phyloP scores from a whole-genome alignment of 2,888 invertebrate species.

The Eurytoma californica region DNA sequence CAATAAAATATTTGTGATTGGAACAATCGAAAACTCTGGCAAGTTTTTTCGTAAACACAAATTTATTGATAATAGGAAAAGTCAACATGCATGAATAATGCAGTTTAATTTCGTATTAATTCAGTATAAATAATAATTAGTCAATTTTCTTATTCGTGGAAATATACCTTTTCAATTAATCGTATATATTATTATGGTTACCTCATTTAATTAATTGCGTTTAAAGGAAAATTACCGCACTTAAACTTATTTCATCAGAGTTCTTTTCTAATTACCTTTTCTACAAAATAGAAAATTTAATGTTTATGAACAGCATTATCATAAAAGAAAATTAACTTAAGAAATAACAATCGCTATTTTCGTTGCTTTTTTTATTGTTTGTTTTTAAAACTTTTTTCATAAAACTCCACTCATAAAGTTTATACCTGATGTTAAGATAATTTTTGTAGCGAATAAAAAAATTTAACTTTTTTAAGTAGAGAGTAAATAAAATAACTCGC shows the following conservation, averaged over 20 bases:
- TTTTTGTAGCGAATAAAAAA: not conserved
- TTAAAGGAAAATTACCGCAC: too few species aligned
- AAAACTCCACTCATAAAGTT: conserved; percentile 17
- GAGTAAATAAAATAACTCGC: not conserved
- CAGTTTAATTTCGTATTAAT: too few species aligned
- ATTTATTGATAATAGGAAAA: too few species aligned
- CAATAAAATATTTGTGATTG: not conserved
- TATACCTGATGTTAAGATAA: conserved; percentile 5
- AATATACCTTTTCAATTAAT: too few species aligned
- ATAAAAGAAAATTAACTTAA: conserved; percentile 3
- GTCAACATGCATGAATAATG: too few species aligned
- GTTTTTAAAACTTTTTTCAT: conserved; percentile 21
- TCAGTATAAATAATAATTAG: too few species aligned
- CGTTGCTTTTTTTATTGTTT: conserved; percentile 2
- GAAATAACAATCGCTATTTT: conserved; percentile 21
- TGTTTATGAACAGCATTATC: not conserved
- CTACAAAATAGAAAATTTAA: not conserved
- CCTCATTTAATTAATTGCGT: too few species aligned
- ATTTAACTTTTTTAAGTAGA: conserved; percentile 1
- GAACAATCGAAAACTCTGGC: too few species aligned
- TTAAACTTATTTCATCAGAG: not conserved
- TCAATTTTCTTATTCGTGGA: too few species aligned
- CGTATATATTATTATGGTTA: too few species aligned
- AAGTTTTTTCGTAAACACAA: not conserved
- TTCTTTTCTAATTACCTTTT: not conserved